A percentile compares a stretch with the other conserved stretches of the same genome.
phyloP scores from a whole-genome alignment of 2,797 vertebrate species.

The Chloroceryle inda region DNA sequence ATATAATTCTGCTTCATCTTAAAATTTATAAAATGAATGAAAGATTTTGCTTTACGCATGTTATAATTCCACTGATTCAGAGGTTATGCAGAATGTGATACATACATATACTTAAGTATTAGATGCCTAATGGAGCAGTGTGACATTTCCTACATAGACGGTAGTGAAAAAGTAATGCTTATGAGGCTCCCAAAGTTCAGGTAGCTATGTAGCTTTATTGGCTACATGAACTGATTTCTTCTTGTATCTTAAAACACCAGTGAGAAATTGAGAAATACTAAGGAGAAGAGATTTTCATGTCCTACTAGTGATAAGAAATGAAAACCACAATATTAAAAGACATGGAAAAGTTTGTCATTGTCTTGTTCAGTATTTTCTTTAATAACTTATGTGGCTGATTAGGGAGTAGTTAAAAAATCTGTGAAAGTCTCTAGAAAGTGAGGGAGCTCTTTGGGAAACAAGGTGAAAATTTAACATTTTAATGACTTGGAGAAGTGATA shows the following conservation, averaged over 20 bases:
- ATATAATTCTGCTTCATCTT: neutral
- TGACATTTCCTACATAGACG: neutral
- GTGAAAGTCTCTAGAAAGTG: neutral
- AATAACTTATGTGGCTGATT: neutral
- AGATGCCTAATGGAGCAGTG: neutral
- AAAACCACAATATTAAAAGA: neutral
- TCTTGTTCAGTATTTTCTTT: neutral
- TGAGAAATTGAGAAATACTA: neutral
- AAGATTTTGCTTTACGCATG: neutral
- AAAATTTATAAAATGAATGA: neutral
- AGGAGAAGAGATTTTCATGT: neutral
- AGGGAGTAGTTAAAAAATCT: neutral
- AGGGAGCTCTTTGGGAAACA: neutral
- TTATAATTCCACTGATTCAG: neutral
- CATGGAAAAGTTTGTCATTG: neutral
- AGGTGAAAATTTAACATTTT: neutral
- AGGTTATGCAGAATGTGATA: neutral
- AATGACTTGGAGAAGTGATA: neutral
- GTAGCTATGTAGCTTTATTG: fast-evolving
- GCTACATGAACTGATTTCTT: neutral
- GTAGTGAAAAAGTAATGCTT: neutral
- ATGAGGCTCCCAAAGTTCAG: neutral
- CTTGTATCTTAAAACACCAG: neutral
- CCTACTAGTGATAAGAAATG: neutral
- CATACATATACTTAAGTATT: neutral